These are phyloP conservation scores for Cosmorhoe ocellata DNA, from an alignment of 2,888 invertebrate genomes.

Conservation along the genomic window DNA sequence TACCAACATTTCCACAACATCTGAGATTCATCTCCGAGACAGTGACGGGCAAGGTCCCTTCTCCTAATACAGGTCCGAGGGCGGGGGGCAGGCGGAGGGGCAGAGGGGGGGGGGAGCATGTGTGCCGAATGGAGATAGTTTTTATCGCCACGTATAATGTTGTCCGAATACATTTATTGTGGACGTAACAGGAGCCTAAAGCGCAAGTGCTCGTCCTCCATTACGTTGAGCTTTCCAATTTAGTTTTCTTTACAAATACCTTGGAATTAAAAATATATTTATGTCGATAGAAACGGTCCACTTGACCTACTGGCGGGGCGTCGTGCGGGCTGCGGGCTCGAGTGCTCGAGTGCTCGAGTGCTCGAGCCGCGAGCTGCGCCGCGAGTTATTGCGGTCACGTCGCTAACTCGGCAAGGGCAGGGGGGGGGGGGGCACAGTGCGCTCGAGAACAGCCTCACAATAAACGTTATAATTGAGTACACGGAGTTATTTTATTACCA, in stretches of 20 bases:
- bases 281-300: slow-evolving; percentile 13
- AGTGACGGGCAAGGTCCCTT: slow-evolving; percentile 9
- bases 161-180: slow-evolving; percentile 27
- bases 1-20: slow-evolving; percentile 21
- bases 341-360: no score
- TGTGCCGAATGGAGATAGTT: slow-evolving; percentile 31
- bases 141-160: slow-evolving; percentile 31
- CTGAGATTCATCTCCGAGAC: slow-evolving; percentile 22
- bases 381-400: slow-evolving; percentile 25
- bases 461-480: no score
- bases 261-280: slow-evolving; percentile 18
- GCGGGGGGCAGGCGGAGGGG: neutral
- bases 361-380: slow-evolving; percentile 12
- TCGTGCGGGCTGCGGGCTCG: no score
- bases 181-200: slow-evolving; percentile 9
- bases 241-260: slow-evolving; percentile 5
- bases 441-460: neutral
- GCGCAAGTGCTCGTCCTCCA: no score
- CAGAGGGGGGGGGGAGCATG: slow-evolving; percentile 11
- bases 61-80: neutral
- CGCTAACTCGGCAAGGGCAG: slow-evolving; percentile 9
- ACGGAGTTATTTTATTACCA: no score
- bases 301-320: slow-evolving; percentile 18
- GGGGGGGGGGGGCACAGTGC: neutral
- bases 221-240: slow-evolving; percentile 5